Base-by-base conservation (phyloP, 2,888 invertebrate species). In the Acrobasis repandana region DNA sequence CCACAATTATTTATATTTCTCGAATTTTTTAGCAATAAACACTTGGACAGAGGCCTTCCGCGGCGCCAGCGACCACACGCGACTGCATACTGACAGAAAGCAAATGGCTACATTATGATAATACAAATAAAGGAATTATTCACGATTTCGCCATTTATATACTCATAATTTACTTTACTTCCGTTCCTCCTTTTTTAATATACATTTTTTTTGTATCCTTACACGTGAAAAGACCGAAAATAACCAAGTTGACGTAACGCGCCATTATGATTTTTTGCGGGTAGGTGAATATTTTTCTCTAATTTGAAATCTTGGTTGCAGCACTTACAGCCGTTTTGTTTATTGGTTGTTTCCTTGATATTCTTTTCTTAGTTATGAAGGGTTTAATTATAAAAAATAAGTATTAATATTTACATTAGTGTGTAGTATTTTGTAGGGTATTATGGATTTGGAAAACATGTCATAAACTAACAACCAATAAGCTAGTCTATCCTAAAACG, bases 401-500 rank as follows among this genome's bases (percentile, higher is more conserved):
- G n/a, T n/a, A n/a, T n/a, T n/a, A n/a, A n/a, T n/a, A n/a, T n/a
- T n/a, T n/a, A n/a, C n/a, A n/a, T n/a, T n/a, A n/a, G n/a, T n/a
- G n/a, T n/a, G n/a, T n/a, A n/a, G n/a, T 11, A 4, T 3, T 38
- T 11, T 43, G 43, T 11, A 14, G 43, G 43, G 43, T 43, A 43
- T n/a, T n/a, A n/a, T n/a, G n/a, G n/a, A 14, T 43, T 6, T 43
- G n/a, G 1, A 43, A 43, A 43, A 43, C n/a, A 14, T 43, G n/a
- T 14, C 38, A 50, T 18, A 18, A 28, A 28, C 16, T 48, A 52
- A 54, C 57, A 54, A 49, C 58, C 58, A 52, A 47, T 51, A 18
- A 36, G 33, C 43, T 38, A 20, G 10, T 18, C 10, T 9, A 48
- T 48, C 49, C 67, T 67, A 47, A 61, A 70, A 65, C 68, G 58